Percentiles rank a stretch among this genome's conserved stretches.
phyloP scores from a whole-genome alignment of 2,888 invertebrate genomes.

The Drosophila meridionalis region DNA sequence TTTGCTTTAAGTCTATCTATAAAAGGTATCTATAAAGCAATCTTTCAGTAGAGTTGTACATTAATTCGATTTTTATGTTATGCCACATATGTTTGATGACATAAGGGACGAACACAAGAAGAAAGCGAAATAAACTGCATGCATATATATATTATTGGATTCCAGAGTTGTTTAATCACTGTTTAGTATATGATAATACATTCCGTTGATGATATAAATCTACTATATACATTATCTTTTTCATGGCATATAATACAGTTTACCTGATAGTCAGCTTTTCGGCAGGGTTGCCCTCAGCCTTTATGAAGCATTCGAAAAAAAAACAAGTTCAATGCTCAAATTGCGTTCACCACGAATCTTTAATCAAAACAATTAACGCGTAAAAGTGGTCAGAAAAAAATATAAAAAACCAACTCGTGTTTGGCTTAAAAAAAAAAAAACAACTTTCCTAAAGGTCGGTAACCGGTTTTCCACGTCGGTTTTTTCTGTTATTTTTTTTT shows the following conservation, averaged over 20 bases:
- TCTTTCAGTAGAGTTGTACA: background rate
- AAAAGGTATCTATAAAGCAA: background rate
- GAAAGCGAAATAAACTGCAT: background rate
- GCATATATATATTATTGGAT: no score
- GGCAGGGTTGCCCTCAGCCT: slow-evolving; percentile 13
- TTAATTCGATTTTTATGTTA: background rate
- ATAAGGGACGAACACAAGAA: background rate
- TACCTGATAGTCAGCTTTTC: slow-evolving; percentile 30
- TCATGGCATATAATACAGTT: background rate
- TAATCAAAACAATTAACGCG: slow-evolving; percentile 74
- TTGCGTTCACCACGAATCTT: slow-evolving; percentile 34
- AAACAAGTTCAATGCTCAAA: slow-evolving; percentile 53
- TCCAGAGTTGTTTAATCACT: background rate
- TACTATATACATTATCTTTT: background rate
- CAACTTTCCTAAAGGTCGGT: slow-evolving; percentile 79
- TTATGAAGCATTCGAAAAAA: no score
- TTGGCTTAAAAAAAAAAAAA: slow-evolving; percentile 39
- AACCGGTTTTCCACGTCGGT: slow-evolving; percentile 59
- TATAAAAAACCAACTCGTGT: slow-evolving; percentile 26
- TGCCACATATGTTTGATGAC: background rate
- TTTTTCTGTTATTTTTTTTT: slow-evolving; percentile 33
- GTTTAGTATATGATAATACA: background rate
- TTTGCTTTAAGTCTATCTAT: background rate
- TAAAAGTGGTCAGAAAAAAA: slow-evolving; percentile 48
- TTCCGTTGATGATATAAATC: slow-evolving; percentile 22